Evolutionary conservation across 2,888 invertebrate genomes (phyloP).

Genomic region (Leptopilina syphax): DNA sequence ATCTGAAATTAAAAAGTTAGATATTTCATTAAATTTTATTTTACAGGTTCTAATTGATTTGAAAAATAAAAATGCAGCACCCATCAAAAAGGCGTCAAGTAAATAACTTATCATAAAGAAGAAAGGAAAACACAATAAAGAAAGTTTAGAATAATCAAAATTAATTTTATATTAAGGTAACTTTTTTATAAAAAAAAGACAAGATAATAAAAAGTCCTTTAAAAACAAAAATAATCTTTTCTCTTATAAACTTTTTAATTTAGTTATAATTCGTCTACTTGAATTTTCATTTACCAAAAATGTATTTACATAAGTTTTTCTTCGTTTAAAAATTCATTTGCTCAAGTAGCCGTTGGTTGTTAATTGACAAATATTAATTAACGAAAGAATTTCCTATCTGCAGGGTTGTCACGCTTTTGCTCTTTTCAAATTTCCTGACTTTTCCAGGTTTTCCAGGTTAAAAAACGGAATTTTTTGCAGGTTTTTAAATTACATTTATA

Average conservation of each 20-base stretch:
- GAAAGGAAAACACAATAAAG: neutral
- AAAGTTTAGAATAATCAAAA: neutral
- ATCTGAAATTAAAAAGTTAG: neutral
- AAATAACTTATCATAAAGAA: neutral
- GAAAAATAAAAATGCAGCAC: constrained; percentile 65
- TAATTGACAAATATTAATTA: too few species aligned
- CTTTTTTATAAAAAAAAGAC: constrained; percentile 12
- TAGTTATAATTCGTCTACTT: too few species aligned
- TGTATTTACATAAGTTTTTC: too few species aligned
- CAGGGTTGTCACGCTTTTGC: too few species aligned
- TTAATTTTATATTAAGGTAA: constrained; percentile 11
- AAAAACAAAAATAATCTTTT: neutral
- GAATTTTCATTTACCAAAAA: too few species aligned
- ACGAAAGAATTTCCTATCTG: too few species aligned
- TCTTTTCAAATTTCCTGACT: too few species aligned
- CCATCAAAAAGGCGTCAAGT: constrained; percentile 44
- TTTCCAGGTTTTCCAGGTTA: too few species aligned
- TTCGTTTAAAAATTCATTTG: too few species aligned
- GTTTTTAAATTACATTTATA: too few species aligned
- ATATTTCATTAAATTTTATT: neutral
- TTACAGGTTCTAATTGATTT: constrained; percentile 69
- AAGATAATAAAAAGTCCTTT: neutral
- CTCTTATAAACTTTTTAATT: neutral
- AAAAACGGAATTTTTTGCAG: too few species aligned
- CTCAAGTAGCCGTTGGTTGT: too few species aligned